Evolutionary conservation across 2,113 vertebrate genomes (phyloP).

Genomic region (Morone chrysops): DNA sequence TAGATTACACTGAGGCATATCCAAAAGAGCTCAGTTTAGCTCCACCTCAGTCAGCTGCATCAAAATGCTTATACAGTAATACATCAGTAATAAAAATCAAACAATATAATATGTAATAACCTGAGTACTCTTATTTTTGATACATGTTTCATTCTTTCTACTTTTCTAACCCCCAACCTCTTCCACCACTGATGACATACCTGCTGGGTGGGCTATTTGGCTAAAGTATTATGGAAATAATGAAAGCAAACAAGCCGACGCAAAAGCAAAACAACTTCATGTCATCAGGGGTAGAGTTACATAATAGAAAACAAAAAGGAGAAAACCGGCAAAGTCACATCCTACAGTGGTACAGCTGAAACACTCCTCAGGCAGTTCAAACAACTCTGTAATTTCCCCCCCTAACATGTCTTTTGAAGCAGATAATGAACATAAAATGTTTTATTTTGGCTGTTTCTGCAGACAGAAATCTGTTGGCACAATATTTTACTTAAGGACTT

Average conservation of each 20-base stretch:
- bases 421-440: slow-evolving; percentile 19
- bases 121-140: no score
- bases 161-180: background rate
- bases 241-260: background rate
- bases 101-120: no score
- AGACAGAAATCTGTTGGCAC: slow-evolving; percentile 18
- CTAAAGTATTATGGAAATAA: background rate
- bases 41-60: no score
- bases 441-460: slow-evolving; percentile 8
- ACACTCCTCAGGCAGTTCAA: slow-evolving; percentile 3
- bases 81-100: no score
- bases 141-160: no score
- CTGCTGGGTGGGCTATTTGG: background rate
- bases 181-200: background rate
- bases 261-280: background rate
- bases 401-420: slow-evolving; percentile 6
- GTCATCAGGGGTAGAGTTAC: slow-evolving; percentile 8
- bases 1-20: no score
- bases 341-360: background rate
- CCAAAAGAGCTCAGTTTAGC: no score
- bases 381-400: background rate
- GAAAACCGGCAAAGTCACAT: background rate
- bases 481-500: slow-evolving; percentile 9
- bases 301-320: background rate
- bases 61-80: no score